Base-by-base conservation (phyloP, 2,797 vertebrate genomes). In the Emydoidea blandingii region DNA sequence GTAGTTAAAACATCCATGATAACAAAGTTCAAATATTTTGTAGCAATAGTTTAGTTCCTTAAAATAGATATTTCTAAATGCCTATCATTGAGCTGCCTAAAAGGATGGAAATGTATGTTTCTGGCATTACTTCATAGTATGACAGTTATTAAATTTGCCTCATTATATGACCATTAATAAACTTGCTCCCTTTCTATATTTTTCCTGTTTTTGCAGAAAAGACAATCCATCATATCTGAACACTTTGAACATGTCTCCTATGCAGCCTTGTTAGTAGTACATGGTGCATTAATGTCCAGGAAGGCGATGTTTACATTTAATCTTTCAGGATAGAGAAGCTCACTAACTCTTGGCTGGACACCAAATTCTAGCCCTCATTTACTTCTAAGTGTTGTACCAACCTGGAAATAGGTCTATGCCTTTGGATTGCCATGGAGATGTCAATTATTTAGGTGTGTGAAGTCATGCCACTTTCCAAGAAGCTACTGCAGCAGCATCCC, bases 341-440 rank as follows among this genome's bases (percentile, higher is more conserved):
- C 41, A 0, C 0, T 0, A 4, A 81, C 16, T 41, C 0, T 0
- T 86, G 37, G 29, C 9, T 93, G 19, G n/a, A 37, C 74, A 68
- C 74, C 27, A 76, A 25, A 25, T 89, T 93, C 47, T 2, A 6
- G 31, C 37, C 6, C 31, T 87, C 37, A 90, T 62, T 49, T 79
- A 19, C 34, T 78, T 89, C 74, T 44, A 54, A 57, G 81, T 92
- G 11, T 79, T 89, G 14, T 83, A n/a, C 41, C 91, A 83, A 86
- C 8, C 62, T 78, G 10, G 74, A 91, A 92, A 76, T 80, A 62
- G 2, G 57, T 85, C 1, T 2, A 5, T 74, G 53, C 21, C 18
- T 88, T 62, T 44, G 54, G 23, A 49, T 90, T 65, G 10, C 12
- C 68, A 50, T 76, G 74, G 7, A 79, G 83, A 76, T 1, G 0